These are phyloP conservation scores for Morbakka virulenta DNA, from an alignment of 30 jellyfish, hydroid and myxozoan species.

Conservation along the genomic window DNA sequence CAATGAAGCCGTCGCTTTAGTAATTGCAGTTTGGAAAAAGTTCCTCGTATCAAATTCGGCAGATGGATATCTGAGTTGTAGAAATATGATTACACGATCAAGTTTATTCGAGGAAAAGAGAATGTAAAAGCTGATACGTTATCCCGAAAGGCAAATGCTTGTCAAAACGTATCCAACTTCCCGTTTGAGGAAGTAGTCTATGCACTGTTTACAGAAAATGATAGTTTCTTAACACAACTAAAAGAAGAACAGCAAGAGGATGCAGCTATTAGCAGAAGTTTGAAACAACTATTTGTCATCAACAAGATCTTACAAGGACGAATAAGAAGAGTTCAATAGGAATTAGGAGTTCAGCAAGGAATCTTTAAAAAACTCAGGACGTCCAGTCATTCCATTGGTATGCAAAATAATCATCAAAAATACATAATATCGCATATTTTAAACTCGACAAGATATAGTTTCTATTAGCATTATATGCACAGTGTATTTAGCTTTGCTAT, in stretches of 20 bases:
- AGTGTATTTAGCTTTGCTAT: too few species aligned
- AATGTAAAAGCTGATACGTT: too few species aligned
- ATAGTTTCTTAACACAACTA: slow-evolving; percentile 12
- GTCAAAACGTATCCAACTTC: too few species aligned
- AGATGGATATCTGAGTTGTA: slow-evolving; percentile 18
- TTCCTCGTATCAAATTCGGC: slow-evolving; percentile 7
- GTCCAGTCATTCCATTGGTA: slow-evolving; percentile 23
- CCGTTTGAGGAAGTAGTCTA: slow-evolving; percentile 2
- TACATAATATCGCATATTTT: too few species aligned
- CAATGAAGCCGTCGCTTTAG: too few species aligned
- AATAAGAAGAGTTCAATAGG: slow-evolving; percentile 9
- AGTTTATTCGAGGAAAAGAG: slow-evolving; percentile 11
- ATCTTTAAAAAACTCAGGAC: slow-evolving; percentile 14
- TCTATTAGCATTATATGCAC: too few species aligned
- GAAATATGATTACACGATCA: slow-evolving; percentile 23
- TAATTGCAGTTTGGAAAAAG: slow-evolving; percentile 3
- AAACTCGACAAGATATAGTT: too few species aligned
- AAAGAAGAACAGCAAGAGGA: slow-evolving; percentile 19
- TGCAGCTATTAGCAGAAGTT: slow-evolving; percentile 7
- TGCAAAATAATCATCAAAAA: neutral
- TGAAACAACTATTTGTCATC: slow-evolving; percentile 22
- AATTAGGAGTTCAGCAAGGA: slow-evolving; percentile 9
- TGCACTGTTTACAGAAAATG: neutral
- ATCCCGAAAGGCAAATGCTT: too few species aligned
- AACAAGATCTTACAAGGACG: slow-evolving; percentile 8